phyloP scores from a whole-genome alignment of 2,888 invertebrate genomes.

The Conomelus anceps region DNA sequence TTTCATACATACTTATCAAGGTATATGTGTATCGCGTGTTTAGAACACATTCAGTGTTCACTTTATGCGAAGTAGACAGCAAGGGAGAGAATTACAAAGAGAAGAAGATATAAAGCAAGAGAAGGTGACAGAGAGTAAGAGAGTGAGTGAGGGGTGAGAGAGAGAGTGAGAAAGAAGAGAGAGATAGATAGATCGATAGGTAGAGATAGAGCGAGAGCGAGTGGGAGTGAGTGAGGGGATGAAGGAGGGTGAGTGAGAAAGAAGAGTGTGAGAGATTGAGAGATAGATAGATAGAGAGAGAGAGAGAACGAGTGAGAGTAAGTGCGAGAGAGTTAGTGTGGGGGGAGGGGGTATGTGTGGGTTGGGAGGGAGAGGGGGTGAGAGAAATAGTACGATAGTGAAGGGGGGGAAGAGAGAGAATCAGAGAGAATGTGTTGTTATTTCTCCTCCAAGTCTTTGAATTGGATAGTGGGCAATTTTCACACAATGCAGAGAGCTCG shows the following conservation, averaged over 20 bases:
- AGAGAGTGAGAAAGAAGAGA: not conserved
- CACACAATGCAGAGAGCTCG: not conserved
- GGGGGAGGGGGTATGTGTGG: not conserved
- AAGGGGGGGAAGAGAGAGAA: conserved; percentile 6
- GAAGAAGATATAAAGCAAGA: no score
- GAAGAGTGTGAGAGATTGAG: not conserved
- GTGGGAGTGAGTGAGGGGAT: not conserved
- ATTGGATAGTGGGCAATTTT: not conserved
- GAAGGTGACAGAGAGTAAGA: not conserved
- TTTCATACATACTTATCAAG: no score
- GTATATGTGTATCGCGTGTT: not conserved
- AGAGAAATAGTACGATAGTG: not conserved
- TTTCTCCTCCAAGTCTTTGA: not conserved
- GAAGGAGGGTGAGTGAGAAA: not conserved
- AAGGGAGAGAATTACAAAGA: not conserved
- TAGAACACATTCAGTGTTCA: not conserved
- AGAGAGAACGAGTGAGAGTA: conserved; percentile 4
- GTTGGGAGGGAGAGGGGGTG: not conserved
- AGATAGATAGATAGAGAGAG: no score
- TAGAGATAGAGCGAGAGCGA: not conserved
- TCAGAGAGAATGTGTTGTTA: not conserved
- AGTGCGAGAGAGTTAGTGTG: conserved; percentile 11
- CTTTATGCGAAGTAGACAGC: not conserved
- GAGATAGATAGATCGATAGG: not conserved
- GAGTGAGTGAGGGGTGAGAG: not conserved